These are phyloP conservation scores for Maccullochella peelii DNA, from an alignment of 2,113 vertebrate species.

Conservation along the genomic window DNA sequence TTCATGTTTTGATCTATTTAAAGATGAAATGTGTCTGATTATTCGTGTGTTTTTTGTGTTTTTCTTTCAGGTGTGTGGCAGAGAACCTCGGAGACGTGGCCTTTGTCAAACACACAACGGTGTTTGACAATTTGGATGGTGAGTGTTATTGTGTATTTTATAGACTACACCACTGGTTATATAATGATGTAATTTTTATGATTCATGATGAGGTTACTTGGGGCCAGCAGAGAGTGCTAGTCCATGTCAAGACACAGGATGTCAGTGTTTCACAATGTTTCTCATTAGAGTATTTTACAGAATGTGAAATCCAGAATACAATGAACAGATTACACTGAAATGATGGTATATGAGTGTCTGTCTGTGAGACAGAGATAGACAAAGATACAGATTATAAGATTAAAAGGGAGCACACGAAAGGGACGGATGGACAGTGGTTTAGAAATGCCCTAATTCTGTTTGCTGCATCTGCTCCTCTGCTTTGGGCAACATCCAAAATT, in stretches of 20 bases:
- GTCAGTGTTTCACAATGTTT: constrained; percentile 75
- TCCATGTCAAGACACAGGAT: constrained; percentile 67
- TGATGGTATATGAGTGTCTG: not conserved
- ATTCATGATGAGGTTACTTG: not conserved
- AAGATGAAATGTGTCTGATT: not conserved
- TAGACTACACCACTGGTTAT: not conserved
- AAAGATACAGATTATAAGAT: not conserved
- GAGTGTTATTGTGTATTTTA: constrained; percentile 41
- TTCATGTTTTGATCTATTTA: constrained; percentile 26
- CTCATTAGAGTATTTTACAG: not conserved
- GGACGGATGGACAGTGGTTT: constrained; percentile 13
- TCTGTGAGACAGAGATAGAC: not conserved
- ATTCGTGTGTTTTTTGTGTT: not conserved
- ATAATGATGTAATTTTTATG: not conserved
- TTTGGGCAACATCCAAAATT: constrained; percentile 75
- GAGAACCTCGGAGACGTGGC: constrained; percentile 87
- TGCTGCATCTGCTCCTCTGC: constrained; percentile 70
- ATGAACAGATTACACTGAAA: not conserved
- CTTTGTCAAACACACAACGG: constrained; percentile 86
- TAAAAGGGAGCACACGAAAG: not conserved
- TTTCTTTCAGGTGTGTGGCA: constrained; percentile 82
- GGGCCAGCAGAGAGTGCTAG: constrained; percentile 20
- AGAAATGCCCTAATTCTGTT: constrained; percentile 66
- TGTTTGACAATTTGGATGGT: constrained; percentile 86
- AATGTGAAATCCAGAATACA: constrained; percentile 6